These are phyloP conservation scores for Stigmatopora argus DNA, from an alignment of 2,113 vertebrate species.

Conservation along the genomic window DNA sequence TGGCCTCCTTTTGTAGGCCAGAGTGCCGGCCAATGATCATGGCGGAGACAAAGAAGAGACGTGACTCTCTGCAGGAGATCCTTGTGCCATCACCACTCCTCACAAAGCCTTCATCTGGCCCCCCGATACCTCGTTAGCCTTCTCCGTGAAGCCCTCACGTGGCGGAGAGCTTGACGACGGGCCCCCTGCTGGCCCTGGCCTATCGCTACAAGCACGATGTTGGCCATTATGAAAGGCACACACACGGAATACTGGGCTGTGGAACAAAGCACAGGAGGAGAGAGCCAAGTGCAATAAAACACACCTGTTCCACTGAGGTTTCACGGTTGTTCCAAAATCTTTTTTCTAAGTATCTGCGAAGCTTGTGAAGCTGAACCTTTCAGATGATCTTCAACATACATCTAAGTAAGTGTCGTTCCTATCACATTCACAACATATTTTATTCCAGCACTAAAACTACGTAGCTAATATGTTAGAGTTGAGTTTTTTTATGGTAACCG, in stretches of 20 bases:
- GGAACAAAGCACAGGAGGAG: conserved; percentile 32
- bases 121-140: conserved; percentile 65
- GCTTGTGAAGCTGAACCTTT: conserved; percentile 45
- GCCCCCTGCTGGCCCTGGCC: conserved; percentile 41
- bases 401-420: too few species aligned
- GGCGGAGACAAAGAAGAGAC: conserved; percentile 66
- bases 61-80: conserved; percentile 59
- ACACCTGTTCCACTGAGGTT: conserved; percentile 55
- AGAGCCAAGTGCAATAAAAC: conserved; percentile 47
- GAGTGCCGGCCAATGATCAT: conserved; percentile 45
- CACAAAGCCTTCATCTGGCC: conserved; percentile 68
- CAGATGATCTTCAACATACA: conserved; percentile 18
- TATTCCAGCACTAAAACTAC: not conserved
- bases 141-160: conserved; percentile 57
- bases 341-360: conserved; percentile 42
- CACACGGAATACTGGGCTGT: conserved; percentile 5
- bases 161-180: conserved; percentile 46
- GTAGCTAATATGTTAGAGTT: not conserved
- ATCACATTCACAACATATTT: not conserved
- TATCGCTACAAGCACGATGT: conserved; percentile 30
- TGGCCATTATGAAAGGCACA: conserved; percentile 16
- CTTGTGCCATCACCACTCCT: conserved; percentile 52
- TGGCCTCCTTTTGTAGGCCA: conserved; percentile 46
- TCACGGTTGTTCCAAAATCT: conserved; percentile 36
- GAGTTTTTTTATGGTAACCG: too few species aligned